Base-by-base conservation (phyloP, 2,888 invertebrate species). In the Proisotoma minuta region DNA sequence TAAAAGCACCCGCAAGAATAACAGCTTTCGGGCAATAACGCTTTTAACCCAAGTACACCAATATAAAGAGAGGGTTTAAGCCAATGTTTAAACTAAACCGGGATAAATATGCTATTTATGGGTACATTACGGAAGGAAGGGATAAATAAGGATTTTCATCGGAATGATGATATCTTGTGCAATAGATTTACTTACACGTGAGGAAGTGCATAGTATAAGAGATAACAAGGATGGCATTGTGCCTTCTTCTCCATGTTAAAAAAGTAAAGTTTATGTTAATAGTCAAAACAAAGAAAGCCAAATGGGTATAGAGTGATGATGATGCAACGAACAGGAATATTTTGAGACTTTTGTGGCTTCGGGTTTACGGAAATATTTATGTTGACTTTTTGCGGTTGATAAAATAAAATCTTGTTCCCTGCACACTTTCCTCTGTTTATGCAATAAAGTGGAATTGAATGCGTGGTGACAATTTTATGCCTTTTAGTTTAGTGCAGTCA, bases 241-340 rank as follows among this genome's bases (percentile, higher is more conserved):
- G 18, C 43, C 5, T 15, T 43, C 18, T 34, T 8, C 8, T 34
- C 15, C 15, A 15, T 10, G 34, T 43, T 43, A n/a, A 43, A n/a
- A 43, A 43, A 43, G 10, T 43, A 43, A 43, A 43, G 43, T 43
- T 43, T 43, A 43, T 43, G 43, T 43, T 43, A 43, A 43, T 43
- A 43, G 43, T 43, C 43, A 43, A 43, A 43, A 43, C 43, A 43
- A 43, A 43, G 43, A 43, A 43, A 43, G 43, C 20, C 43, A 43
- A 43, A 18, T 34, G 34, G 34, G 43, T 18, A 43, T 43, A 20
- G 34, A 34, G n/a, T 34, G 34, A 34, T 34, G 34, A 34, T 34
- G 34, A 15, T 34, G 8, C 15, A 15, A 34, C 8, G 34, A 15
- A 34, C 15, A 34, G 34, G 15, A n/a, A n/a, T n/a, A n/a, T n/a